Evolutionary conservation across 2,888 invertebrate species (phyloP).

Genomic region (Gonocerus acuteangulatus): DNA sequence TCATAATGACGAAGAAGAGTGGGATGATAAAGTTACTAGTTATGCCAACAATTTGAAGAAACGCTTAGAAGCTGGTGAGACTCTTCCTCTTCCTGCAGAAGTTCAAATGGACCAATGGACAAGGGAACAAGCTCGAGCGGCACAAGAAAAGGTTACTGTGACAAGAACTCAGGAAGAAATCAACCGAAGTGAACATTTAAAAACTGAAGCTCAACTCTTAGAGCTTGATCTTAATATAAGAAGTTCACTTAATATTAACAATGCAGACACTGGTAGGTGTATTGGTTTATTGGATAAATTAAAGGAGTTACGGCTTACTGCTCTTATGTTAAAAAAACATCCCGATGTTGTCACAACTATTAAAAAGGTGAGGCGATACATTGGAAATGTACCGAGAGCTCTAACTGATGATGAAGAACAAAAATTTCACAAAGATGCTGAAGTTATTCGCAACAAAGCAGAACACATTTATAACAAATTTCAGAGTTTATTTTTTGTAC

Average conservation of each 20-base stretch:
- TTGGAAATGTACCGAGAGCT: constrained; percentile 53
- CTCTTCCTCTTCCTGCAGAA: constrained; percentile 3
- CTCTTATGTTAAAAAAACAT: constrained; percentile 73
- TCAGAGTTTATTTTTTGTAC: constrained; percentile 53
- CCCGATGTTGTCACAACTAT: constrained; percentile 70
- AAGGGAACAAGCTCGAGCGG: background rate
- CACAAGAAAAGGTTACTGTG: background rate
- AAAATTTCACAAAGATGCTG: constrained; percentile 48
- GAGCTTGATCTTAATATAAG: constrained; percentile 60
- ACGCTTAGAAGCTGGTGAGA: constrained; percentile 46
- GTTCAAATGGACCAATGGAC: constrained; percentile 28
- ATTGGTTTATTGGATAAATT: constrained; percentile 59
- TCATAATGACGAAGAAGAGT: background rate
- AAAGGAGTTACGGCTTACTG: constrained; percentile 54
- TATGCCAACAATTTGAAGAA: constrained; percentile 56
- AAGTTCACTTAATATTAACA: constrained; percentile 55
- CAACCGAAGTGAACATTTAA: constrained; percentile 24
- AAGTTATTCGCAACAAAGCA: constrained; percentile 61
- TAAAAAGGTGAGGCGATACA: constrained; percentile 56
- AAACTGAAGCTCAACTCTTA: constrained; percentile 55
- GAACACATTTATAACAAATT: constrained; percentile 54
- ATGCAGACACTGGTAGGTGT: constrained; percentile 65
- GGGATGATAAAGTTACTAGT: constrained; percentile 47
- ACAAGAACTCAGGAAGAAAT: background rate
- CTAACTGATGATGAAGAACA: constrained; percentile 52